Base-by-base conservation (phyloP, 2,888 invertebrate genomes). In the Lithophane ornitopus region DNA sequence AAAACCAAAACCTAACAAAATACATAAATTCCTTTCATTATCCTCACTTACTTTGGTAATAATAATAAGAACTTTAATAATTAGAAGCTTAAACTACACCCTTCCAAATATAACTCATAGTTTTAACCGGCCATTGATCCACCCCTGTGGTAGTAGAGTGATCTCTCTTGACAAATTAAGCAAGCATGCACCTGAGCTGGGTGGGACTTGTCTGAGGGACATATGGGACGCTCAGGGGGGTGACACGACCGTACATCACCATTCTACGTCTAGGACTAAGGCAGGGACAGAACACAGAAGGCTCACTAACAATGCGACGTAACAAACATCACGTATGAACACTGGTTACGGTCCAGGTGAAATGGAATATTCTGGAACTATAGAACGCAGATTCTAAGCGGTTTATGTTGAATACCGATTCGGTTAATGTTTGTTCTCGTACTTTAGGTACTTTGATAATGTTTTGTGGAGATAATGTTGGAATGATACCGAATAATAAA, bases 131-230 rank as follows among this genome's bases (percentile, higher is more conserved):
- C 66, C 46, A 70, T 65, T 49, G 70, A 70, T 70, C 71, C 58
- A 34, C 78, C 80, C 66, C 26, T 3, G 58, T 61, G 67, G 72
- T 73, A 80, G 81, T 80, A 74, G 81, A 84, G 87, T 89, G 88
- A 91, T 91, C 90, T 90, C 89, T 82, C 86, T 89, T 94, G 93
- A 94, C 93, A 92, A 93, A 95, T 95, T 92, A 93, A 90, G 81
- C 86, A 73, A 86, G 75, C 56, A 74, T 85, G 71, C 93, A 94
- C 94, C 94, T 94, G 94, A 92, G 93, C 86, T 88, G 70, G 83
- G 67, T 62, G 78, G 85, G 86, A 86, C 84, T 85, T 90, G 90
- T 87, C 88, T 73, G 84, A 77, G 81, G 88, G 85, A 91, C 92
- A 91, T 91, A 92, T 92, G 90, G 85, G 86, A 75, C 83, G 79